phyloP scores from a whole-genome alignment of 2,113 vertebrate genomes.

The Ivindomyrus marchei region DNA sequence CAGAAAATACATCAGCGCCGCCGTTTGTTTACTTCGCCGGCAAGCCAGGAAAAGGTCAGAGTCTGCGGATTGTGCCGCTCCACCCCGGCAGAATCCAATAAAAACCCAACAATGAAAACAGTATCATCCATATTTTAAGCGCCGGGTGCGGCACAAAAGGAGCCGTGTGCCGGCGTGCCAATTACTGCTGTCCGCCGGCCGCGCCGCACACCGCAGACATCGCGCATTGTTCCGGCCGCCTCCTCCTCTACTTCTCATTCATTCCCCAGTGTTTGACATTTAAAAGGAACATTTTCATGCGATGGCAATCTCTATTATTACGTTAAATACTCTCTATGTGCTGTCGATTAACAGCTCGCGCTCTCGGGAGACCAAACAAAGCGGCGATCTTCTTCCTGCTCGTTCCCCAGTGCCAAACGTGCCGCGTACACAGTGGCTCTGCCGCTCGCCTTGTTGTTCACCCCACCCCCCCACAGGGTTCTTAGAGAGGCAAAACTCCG shows the following conservation, averaged over 20 bases:
- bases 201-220: constrained; percentile 40
- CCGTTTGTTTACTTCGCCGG: constrained; percentile 61
- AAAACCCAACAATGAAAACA: constrained; percentile 60
- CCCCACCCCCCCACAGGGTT: not conserved
- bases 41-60: constrained; percentile 62
- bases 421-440: not conserved
- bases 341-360: constrained; percentile 27
- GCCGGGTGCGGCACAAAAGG: constrained; percentile 57
- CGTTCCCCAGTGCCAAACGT: constrained; percentile 6
- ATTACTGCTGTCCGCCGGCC: constrained; percentile 63
- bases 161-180: constrained; percentile 59
- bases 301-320: constrained; percentile 22
- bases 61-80: constrained; percentile 52
- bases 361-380: constrained; percentile 29
- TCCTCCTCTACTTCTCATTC: constrained; percentile 31
- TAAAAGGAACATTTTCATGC: constrained; percentile 23
- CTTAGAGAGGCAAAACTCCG: constrained; percentile 1
- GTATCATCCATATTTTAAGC: constrained; percentile 72
- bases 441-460: not conserved
- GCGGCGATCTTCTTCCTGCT: constrained; percentile 53
- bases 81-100: constrained; percentile 57
- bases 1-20: constrained; percentile 44
- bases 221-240: constrained; percentile 39
- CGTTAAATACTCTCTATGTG: constrained; percentile 22
- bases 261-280: constrained; percentile 34